Conservation (phyloP, 2,797 vertebrate genomes). For the Squalus acanthias region DNA sequence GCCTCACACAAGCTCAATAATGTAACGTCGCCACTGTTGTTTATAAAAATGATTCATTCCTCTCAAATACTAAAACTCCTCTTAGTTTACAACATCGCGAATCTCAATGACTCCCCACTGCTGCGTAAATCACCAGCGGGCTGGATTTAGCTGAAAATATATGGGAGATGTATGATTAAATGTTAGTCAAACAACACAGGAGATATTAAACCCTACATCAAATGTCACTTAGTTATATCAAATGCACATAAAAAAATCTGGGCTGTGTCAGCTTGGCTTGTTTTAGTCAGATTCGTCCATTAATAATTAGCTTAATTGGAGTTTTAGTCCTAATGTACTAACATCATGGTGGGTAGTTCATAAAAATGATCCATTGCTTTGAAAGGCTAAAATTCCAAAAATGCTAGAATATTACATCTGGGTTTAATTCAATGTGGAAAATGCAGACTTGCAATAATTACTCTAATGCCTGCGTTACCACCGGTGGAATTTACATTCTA, state of each 20-base stretch:
- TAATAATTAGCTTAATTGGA: constrained; percentile 26
- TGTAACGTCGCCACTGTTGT: not conserved
- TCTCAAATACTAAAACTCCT: not conserved
- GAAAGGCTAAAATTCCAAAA: not conserved
- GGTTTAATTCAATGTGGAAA: constrained; percentile 28
- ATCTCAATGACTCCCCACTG: not conserved
- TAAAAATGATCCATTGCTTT: not conserved
- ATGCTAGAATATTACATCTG: constrained; percentile 17
- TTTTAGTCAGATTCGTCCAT: not conserved
- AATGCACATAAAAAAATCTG: not conserved
- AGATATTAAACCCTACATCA: constrained; percentile 11
- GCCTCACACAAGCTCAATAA: not conserved
- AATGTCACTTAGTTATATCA: not conserved
- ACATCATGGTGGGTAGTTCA: not conserved
- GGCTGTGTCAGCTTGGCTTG: not conserved
- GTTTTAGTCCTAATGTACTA: not conserved
- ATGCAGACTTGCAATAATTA: not conserved
- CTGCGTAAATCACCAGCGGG: not conserved
- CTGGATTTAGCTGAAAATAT: not conserved
- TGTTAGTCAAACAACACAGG: not conserved
- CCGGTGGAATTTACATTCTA: not conserved
- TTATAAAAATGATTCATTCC: constrained; percentile 3
- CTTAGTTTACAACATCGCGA: not conserved
- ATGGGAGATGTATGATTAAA: constrained; percentile 13
- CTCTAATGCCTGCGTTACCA: not conserved